These are phyloP conservation scores for Leptinotarsa defecta DNA, from an alignment of 1,140 invertebrate genomes.

Conservation along the genomic window DNA sequence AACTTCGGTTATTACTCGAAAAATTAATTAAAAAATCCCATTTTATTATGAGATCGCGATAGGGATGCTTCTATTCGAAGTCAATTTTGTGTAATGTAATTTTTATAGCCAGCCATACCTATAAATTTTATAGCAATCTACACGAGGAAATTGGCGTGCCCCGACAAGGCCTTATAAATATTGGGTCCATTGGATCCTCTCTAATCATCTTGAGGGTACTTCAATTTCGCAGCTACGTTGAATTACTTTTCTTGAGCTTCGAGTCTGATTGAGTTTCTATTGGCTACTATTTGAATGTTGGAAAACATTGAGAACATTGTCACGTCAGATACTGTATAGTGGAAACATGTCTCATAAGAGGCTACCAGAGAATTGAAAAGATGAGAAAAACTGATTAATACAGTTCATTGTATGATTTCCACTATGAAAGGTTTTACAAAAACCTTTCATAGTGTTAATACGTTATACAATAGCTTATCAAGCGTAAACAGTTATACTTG, in stretches of 20 bases:
- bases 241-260: constrained; percentile 16
- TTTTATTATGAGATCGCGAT: constrained; percentile 32
- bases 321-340: no score
- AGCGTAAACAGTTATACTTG: no score
- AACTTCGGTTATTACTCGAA: neutral
- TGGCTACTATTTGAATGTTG: no score
- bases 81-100: constrained; percentile 53
- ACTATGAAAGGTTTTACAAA: no score
- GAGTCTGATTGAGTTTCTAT: no score
- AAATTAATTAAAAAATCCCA: constrained; percentile 25
- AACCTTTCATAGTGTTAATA: no score
- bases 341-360: no score
- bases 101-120: constrained; percentile 48
- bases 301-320: no score
- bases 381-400: no score
- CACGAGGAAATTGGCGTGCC: constrained; percentile 47
- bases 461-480: no score
- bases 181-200: constrained; percentile 40
- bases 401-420: no score
- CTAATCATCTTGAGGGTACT: constrained; percentile 39
- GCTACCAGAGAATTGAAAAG: no score
- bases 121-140: constrained; percentile 52
- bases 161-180: constrained; percentile 48
- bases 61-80: constrained; percentile 44
- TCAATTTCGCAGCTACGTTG: neutral